These are phyloP conservation scores for Passer montanus DNA, from an alignment of 2,113 vertebrate genomes.

Conservation along the genomic window DNA sequence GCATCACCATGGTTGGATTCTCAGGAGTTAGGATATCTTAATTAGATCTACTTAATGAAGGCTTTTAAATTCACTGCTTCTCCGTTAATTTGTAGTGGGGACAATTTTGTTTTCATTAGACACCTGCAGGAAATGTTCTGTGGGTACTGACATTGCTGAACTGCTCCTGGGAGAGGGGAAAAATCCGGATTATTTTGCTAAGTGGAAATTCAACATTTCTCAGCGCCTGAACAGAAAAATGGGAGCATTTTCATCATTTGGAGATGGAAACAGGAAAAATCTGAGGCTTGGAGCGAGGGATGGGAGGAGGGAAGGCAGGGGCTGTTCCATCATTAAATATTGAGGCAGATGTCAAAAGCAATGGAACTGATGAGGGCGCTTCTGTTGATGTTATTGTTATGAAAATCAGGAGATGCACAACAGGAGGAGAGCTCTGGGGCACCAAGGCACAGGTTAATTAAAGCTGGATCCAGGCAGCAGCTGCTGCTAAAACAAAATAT, in stretches of 20 bases:
- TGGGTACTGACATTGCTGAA: background rate
- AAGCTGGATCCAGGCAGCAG: background rate
- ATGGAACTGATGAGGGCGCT: background rate
- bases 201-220: background rate
- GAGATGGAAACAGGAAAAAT: background rate
- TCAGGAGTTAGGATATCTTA: background rate
- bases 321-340: background rate
- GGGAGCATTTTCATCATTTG: background rate
- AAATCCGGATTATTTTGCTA: rapidly evolving
- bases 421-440: background rate
- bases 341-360: constrained; percentile 17
- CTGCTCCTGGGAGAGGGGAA: background rate
- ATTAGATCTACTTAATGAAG: background rate
- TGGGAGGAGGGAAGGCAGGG: background rate
- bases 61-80: rapidly evolving
- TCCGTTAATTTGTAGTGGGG: no score
- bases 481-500: background rate
- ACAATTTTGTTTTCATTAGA: background rate
- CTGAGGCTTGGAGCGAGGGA: background rate
- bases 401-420: background rate
- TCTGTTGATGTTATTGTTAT: background rate
- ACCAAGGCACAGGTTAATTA: background rate
- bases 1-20: background rate
- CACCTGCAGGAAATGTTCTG: no score
- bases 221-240: background rate